Conservation (phyloP, 2,113 vertebrate genomes). For the Brienomyrus brachyistius region DNA sequence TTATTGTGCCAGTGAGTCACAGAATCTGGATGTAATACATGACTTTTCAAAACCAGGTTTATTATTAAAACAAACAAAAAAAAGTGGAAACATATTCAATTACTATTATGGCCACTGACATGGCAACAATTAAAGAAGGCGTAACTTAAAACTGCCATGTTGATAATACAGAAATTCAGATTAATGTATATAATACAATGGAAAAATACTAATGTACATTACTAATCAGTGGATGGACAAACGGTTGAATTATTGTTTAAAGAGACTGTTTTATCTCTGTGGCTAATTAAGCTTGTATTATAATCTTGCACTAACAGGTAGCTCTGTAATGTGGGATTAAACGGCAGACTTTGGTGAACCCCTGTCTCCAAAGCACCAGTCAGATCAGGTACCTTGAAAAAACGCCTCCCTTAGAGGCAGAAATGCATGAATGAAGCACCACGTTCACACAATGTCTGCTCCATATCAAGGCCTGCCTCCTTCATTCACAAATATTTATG, state of each 20-base stretch:
- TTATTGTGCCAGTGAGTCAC: background rate
- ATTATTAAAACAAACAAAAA: background rate
- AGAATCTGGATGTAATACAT: background rate
- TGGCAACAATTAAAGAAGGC: background rate
- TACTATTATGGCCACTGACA: background rate
- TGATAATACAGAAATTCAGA: background rate
- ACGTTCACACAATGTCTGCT: background rate
- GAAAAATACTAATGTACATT: background rate
- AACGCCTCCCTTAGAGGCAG: background rate
- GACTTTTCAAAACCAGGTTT: background rate
- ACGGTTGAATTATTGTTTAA: background rate
- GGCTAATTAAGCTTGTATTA: background rate
- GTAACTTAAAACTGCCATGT: background rate
- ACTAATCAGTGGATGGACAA: background rate
- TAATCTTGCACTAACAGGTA: background rate
- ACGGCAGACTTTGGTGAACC: background rate
- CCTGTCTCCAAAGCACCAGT: background rate
- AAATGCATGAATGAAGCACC: constrained; percentile 26
- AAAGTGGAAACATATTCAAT: background rate
- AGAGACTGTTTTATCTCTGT: background rate
- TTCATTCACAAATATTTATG: constrained; percentile 36
- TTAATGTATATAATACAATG: background rate
- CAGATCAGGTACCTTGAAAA: too few relatives aligned
- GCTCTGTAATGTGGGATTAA: background rate
- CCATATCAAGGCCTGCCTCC: constrained; percentile 17